These are phyloP conservation scores for Himalopsyche phryganea DNA, from an alignment of 1,140 invertebrate species.

Conservation along the genomic window DNA sequence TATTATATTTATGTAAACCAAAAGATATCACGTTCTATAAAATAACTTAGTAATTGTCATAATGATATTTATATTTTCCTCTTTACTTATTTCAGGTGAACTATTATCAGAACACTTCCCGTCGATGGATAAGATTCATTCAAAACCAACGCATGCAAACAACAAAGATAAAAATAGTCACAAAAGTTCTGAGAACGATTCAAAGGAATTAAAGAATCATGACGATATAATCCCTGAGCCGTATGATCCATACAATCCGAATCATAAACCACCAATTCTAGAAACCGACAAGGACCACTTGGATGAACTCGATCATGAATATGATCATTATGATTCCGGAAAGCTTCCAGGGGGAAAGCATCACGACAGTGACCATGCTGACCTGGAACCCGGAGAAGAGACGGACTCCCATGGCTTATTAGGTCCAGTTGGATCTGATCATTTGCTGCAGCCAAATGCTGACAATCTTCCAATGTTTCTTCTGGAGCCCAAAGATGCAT, in stretches of 20 bases:
- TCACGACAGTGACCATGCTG: conserved; percentile 40
- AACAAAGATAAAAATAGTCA: conserved; percentile 22
- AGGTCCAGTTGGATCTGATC: conserved; percentile 43
- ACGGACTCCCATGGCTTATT: conserved; percentile 44
- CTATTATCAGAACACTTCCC: conserved; percentile 35
- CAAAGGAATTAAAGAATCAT: conserved; percentile 41
- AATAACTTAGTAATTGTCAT: not conserved
- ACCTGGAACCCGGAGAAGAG: conserved; percentile 38
- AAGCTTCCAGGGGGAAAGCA: conserved; percentile 38
- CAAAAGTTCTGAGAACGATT: conserved; percentile 12
- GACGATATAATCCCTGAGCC: conserved; percentile 46
- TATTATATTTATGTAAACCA: not conserved
- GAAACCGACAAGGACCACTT: conserved; percentile 36
- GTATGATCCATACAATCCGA: conserved; percentile 51
- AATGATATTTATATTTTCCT: too few species aligned
- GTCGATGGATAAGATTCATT: not conserved
- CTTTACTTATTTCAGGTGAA: conserved; percentile 39
- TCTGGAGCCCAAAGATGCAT: conserved; percentile 74
- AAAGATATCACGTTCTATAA: not conserved
- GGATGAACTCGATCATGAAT: conserved; percentile 49
- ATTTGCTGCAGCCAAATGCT: conserved; percentile 53
- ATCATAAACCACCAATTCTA: conserved; percentile 43
- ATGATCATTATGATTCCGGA: conserved; percentile 43
- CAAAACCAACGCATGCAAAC: not conserved
- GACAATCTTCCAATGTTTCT: conserved; percentile 73